Percentiles rank a stretch among this genome's conserved stretches.
Conservation (phyloP, 2,888 invertebrate genomes). For the Thera obeliscata region DNA sequence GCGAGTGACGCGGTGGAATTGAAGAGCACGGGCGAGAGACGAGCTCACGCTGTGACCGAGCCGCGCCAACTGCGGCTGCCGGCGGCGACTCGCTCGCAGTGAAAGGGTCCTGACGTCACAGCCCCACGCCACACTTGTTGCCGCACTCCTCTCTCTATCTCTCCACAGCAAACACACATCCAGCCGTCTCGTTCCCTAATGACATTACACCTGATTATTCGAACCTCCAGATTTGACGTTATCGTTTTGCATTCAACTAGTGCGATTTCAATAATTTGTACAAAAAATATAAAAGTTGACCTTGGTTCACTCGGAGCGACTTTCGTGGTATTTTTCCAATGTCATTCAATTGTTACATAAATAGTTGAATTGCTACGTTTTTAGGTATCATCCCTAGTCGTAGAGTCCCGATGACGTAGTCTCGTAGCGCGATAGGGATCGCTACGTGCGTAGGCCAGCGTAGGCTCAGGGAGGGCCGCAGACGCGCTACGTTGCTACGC, state of each 20-base stretch:
- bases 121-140: constrained; percentile 72
- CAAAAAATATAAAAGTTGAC: constrained; percentile 40
- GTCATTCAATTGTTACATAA: constrained; percentile 6
- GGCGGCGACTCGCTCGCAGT: constrained; percentile 65
- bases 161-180: constrained; percentile 48
- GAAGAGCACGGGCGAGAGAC: constrained; percentile 75
- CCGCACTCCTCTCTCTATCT: constrained; percentile 65
- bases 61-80: constrained; percentile 76
- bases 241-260: constrained; percentile 54
- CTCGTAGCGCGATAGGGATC: constrained; percentile 39
- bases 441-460: constrained; percentile 51
- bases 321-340: constrained; percentile 30
- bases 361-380: not conserved
- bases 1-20: constrained; percentile 62
- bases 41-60: constrained; percentile 80
- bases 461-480: constrained; percentile 39
- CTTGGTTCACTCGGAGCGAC: constrained; percentile 31
- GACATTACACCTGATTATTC: constrained; percentile 58
- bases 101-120: constrained; percentile 86
- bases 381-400: constrained; percentile 16
- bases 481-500: constrained; percentile 43
- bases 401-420: constrained; percentile 44
- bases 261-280: constrained; percentile 43
- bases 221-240: constrained; percentile 50
- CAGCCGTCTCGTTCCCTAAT: constrained; percentile 65